Percentiles rank a stretch among this genome's conserved stretches.
phyloP scores from a whole-genome alignment of 2,888 invertebrate genomes.

The Luffia ferchaultella region DNA sequence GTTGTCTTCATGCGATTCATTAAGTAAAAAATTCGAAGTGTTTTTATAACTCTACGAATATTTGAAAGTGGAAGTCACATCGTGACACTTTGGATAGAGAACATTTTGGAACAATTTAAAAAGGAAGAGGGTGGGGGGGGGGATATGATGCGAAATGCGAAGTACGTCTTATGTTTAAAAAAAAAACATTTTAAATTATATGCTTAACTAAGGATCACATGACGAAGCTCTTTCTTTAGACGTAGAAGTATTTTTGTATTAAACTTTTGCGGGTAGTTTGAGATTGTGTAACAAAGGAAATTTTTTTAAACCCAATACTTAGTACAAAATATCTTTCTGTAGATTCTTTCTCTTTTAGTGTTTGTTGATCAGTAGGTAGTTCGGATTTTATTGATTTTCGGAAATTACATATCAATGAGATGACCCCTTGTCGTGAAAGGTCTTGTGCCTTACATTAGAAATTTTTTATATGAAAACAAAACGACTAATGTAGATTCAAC shows the following conservation, averaged over 20 bases:
- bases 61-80: too few relatives aligned
- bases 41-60: too few relatives aligned
- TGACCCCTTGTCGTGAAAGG: not conserved
- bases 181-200: too few relatives aligned
- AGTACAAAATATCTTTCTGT: not conserved
- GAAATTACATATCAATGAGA: not conserved
- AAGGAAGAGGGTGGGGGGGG: too few relatives aligned
- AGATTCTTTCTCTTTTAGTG: not conserved
- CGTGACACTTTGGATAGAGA: too few relatives aligned
- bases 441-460: not conserved
- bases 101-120: too few relatives aligned
- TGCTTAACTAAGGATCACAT: too few relatives aligned
- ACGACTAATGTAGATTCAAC: not conserved
- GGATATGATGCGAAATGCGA: too few relatives aligned
- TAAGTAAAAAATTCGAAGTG: too few relatives aligned
- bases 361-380: not conserved
- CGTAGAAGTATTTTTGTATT: not conserved
- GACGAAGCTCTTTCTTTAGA: not conserved
- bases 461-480: not conserved
- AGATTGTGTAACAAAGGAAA: not conserved
- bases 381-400: not conserved
- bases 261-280: not conserved
- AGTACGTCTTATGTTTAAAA: too few relatives aligned
- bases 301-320: not conserved
- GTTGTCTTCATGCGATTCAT: too few relatives aligned